These are phyloP conservation scores for Colletes latitarsis DNA, from an alignment of 1,140 invertebrate species.

Conservation along the genomic window DNA sequence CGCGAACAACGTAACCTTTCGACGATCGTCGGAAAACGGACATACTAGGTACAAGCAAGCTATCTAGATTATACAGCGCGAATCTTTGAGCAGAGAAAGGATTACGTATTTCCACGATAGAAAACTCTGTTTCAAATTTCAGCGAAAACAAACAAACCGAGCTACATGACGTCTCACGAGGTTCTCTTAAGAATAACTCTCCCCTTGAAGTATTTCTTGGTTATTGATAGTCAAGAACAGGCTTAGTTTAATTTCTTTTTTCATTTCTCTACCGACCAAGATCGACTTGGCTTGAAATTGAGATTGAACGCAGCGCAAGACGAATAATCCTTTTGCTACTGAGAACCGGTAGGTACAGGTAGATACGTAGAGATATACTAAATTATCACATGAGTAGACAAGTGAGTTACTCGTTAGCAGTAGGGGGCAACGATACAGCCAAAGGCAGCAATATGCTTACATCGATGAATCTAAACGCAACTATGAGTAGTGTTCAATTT, in stretches of 20 bases:
- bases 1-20: slow-evolving; percentile 28
- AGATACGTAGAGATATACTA: slow-evolving; percentile 78
- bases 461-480: slow-evolving; percentile 68
- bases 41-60: slow-evolving; percentile 49
- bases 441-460: slow-evolving; percentile 80
- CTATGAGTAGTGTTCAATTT: slow-evolving; percentile 58
- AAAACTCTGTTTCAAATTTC: background rate
- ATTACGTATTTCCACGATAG: slow-evolving; percentile 5
- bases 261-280: background rate
- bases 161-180: background rate
- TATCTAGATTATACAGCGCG: slow-evolving; percentile 36
- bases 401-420: slow-evolving; percentile 79
- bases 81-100: slow-evolving; percentile 46
- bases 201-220: background rate
- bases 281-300: slow-evolving; percentile 9
- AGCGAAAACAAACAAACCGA: background rate
- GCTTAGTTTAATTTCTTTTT: background rate
- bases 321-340: slow-evolving; percentile 52
- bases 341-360: slow-evolving; percentile 69
- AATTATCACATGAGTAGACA: slow-evolving; percentile 81
- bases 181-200: too few species aligned
- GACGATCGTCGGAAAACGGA: slow-evolving; percentile 29
- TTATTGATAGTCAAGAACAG: background rate
- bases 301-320: slow-evolving; percentile 33
- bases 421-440: slow-evolving; percentile 79